These are phyloP conservation scores for Atta texana DNA, from an alignment of 1,140 invertebrate genomes.

Conservation along the genomic window DNA sequence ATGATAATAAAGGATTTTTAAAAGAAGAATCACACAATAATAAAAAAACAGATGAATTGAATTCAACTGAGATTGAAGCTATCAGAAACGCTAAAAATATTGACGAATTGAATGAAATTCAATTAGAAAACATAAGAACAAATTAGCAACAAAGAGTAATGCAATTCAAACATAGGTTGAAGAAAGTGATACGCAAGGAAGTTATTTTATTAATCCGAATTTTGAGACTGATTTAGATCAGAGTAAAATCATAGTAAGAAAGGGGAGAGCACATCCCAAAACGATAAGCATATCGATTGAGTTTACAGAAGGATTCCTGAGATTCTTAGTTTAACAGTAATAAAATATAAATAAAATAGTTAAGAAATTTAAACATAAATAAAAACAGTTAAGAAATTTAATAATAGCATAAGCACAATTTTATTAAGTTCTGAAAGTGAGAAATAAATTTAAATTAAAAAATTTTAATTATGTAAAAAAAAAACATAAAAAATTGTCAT, in stretches of 20 bases:
- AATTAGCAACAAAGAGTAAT: constrained; percentile 70
- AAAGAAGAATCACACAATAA: constrained; percentile 54
- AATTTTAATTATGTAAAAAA: not conserved
- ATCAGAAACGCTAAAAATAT: constrained; percentile 79
- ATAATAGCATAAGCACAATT: not conserved
- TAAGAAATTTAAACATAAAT: too few species aligned
- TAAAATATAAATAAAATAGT: too few species aligned
- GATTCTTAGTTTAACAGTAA: not conserved
- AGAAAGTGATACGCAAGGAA: constrained; percentile 71
- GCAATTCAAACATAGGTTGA: constrained; percentile 66
- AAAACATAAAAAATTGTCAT: not conserved
- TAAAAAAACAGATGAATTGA: constrained; percentile 9
- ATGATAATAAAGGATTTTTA: constrained; percentile 44
- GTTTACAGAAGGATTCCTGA: not conserved
- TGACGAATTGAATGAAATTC: constrained; percentile 81
- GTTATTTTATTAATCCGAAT: constrained; percentile 85
- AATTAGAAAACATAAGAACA: constrained; percentile 60
- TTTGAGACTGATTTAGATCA: constrained; percentile 81
- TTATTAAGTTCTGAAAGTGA: not conserved
- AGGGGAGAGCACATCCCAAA: constrained; percentile 48
- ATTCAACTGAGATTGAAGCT: constrained; percentile 65
- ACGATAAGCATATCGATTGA: constrained; percentile 29
- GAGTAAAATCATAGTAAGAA: constrained; percentile 71
- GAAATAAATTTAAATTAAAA: not conserved
- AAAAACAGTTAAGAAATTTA: not conserved